phyloP scores from a whole-genome alignment of 1,140 invertebrate genomes.

The Drosophila subpulchrella region DNA sequence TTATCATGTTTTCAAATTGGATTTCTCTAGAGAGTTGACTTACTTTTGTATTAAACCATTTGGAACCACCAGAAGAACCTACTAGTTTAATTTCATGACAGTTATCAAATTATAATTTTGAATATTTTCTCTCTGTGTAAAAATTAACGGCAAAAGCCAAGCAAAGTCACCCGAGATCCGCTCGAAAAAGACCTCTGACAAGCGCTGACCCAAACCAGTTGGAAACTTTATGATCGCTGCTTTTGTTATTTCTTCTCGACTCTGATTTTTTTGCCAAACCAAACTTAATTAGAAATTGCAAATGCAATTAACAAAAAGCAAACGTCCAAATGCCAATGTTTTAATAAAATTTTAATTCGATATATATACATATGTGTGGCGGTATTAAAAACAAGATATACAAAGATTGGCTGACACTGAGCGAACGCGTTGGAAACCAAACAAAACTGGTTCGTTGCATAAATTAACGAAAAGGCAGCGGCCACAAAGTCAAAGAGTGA shows the following conservation, averaged over 20 bases:
- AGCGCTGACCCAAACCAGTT: slow-evolving; percentile 44
- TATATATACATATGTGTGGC: slow-evolving; percentile 17
- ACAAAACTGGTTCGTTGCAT: slow-evolving; percentile 79
- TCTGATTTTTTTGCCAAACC: slow-evolving; percentile 44
- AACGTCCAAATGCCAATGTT: slow-evolving; percentile 53
- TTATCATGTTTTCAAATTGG: too few relatives aligned
- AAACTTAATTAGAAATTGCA: slow-evolving; percentile 80
- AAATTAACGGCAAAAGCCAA: slow-evolving; percentile 66
- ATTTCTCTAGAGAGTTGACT: too few relatives aligned
- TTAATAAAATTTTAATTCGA: slow-evolving; percentile 63
- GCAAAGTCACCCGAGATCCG: slow-evolving; percentile 45
- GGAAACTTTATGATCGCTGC: slow-evolving; percentile 48
- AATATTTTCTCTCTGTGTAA: slow-evolving; percentile 16
- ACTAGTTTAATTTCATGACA: too few relatives aligned
- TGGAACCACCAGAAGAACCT: too few relatives aligned
- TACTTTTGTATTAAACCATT: too few relatives aligned
- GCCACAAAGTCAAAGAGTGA: slow-evolving; percentile 58
- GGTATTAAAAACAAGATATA: slow-evolving; percentile 8
- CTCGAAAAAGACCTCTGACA: slow-evolving; percentile 46
- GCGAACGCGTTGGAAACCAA: slow-evolving; percentile 57
- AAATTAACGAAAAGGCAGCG: slow-evolving; percentile 67
- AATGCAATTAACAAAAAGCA: slow-evolving; percentile 71
- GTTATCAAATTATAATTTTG: too few relatives aligned
- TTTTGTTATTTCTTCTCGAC: slow-evolving; percentile 20
- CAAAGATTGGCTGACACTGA: slow-evolving; percentile 39